phyloP scores from a whole-genome alignment of 1,140 invertebrate genomes.

The Plectus sambesii region DNA sequence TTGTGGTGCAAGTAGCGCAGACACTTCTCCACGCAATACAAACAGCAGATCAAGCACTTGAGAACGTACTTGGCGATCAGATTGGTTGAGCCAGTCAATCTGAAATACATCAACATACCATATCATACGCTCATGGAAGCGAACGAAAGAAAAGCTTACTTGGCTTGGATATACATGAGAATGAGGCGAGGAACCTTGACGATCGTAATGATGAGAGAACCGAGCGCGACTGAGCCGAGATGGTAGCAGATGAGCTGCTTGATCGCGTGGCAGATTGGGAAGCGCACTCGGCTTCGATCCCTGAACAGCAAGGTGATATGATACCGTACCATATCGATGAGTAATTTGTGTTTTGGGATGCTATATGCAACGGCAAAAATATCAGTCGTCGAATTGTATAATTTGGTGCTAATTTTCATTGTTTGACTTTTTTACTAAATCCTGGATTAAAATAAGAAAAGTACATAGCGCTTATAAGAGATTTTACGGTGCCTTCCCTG shows the following conservation, averaged over 20 bases:
- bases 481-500: no score
- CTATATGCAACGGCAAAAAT: no score
- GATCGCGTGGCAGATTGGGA: constrained; percentile 54
- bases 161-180: constrained; percentile 66
- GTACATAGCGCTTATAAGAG: no score
- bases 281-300: constrained; percentile 55
- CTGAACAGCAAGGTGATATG: constrained; percentile 53
- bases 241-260: constrained; percentile 68
- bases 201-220: constrained; percentile 74
- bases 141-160: constrained; percentile 54
- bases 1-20: constrained; percentile 82
- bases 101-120: no score
- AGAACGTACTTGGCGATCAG: constrained; percentile 59
- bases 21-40: constrained; percentile 76
- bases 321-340: no score
- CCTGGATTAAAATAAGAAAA: no score
- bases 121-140: no score
- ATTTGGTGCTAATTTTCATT: no score
- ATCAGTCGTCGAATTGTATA: no score
- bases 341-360: no score
- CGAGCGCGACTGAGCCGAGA: constrained; percentile 76
- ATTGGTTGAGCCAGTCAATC: constrained; percentile 51
- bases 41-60: constrained; percentile 74
- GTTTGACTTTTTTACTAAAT: no score
- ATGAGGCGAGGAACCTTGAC: constrained; percentile 79